Conservation (phyloP, 2,797 vertebrate genomes). For the Clarias platycephalus region DNA sequence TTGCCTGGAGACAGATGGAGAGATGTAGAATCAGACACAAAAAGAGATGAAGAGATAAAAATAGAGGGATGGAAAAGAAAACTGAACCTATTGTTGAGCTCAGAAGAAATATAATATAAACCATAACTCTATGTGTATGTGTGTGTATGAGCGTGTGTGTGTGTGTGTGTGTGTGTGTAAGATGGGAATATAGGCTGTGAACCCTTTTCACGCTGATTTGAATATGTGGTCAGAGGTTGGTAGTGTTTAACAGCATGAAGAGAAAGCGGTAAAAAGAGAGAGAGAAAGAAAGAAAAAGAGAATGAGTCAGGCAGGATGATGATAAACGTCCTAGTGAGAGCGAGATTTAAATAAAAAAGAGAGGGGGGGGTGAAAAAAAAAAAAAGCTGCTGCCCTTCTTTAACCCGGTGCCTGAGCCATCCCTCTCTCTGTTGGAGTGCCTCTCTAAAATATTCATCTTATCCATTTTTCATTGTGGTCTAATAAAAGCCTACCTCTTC, state of each 20-base stretch:
- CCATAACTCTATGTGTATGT: neutral
- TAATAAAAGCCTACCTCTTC: constrained; percentile 74
- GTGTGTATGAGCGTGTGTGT: neutral
- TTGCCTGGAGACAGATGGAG: neutral
- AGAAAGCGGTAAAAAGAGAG: neutral
- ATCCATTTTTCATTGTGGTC: constrained; percentile 58
- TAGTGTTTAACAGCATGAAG: neutral
- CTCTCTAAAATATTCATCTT: constrained; percentile 57
- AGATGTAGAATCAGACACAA: neutral
- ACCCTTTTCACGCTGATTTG: constrained; percentile 2
- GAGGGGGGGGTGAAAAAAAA: neutral
- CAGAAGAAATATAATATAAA: no score
- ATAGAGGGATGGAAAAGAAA: neutral
- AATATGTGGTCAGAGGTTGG: constrained; percentile 5
- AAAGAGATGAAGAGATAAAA: neutral
- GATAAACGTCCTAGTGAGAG: constrained; percentile 13
- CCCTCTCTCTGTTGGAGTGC: constrained; percentile 29
- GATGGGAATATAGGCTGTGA: neutral
- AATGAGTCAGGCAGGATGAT: constrained; percentile 10
- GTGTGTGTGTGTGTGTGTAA: neutral
- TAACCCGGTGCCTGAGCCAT: neutral
- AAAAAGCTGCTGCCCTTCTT: constrained; percentile 16
- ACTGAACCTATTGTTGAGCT: neutral
- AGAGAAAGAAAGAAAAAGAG: constrained; percentile 15
- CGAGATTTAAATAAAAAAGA: neutral